A percentile compares a stretch with the other conserved stretches of the same genome.
Evolutionary conservation across 2,888 invertebrate genomes (phyloP).

Genomic region (Ectemnius cavifrons): DNA sequence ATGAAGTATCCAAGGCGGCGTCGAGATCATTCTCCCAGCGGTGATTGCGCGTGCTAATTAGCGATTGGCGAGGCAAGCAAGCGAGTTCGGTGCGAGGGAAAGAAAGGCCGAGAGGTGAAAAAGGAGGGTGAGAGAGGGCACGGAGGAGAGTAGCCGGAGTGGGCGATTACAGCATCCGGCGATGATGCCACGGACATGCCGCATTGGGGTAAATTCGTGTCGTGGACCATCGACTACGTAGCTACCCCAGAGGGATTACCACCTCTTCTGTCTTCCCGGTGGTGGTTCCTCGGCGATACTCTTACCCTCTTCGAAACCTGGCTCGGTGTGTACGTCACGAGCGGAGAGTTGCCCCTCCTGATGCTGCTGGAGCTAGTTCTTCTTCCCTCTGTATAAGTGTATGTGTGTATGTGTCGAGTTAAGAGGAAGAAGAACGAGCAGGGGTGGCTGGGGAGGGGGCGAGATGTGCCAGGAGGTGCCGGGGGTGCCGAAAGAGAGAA

Average conservation of each 20-base stretch:
- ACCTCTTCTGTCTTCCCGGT: slow-evolving; percentile 51
- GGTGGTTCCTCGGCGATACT: slow-evolving; percentile 55
- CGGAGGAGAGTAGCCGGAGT: slow-evolving; percentile 13
- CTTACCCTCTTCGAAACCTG: slow-evolving; percentile 58
- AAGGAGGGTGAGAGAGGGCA: slow-evolving; percentile 8
- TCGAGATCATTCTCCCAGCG: not conserved
- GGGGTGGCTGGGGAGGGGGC: slow-evolving; percentile 34
- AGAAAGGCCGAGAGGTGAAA: slow-evolving; percentile 10
- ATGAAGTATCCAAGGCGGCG: not conserved
- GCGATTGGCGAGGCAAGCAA: not conserved
- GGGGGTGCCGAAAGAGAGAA: not conserved
- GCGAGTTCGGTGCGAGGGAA: not conserved
- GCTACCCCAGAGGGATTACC: slow-evolving; percentile 68
- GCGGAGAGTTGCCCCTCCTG: slow-evolving; percentile 55
- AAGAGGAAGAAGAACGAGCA: slow-evolving; percentile 43
- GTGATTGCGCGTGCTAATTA: not conserved
- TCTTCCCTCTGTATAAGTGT: slow-evolving; percentile 44
- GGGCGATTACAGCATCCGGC: slow-evolving; percentile 52
- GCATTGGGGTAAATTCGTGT: slow-evolving; percentile 67
- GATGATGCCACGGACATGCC: slow-evolving; percentile 59
- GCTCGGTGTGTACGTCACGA: slow-evolving; percentile 56
- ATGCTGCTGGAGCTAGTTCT: slow-evolving; percentile 22
- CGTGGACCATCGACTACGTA: slow-evolving; percentile 58
- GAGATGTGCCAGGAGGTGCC: slow-evolving; percentile 14
- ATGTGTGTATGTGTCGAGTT: slow-evolving; percentile 25